Evolutionary conservation across 1,140 invertebrate genomes (phyloP), one percentile per base, ranked within the genome.

Genomic region (Micrasema longulum): DNA sequence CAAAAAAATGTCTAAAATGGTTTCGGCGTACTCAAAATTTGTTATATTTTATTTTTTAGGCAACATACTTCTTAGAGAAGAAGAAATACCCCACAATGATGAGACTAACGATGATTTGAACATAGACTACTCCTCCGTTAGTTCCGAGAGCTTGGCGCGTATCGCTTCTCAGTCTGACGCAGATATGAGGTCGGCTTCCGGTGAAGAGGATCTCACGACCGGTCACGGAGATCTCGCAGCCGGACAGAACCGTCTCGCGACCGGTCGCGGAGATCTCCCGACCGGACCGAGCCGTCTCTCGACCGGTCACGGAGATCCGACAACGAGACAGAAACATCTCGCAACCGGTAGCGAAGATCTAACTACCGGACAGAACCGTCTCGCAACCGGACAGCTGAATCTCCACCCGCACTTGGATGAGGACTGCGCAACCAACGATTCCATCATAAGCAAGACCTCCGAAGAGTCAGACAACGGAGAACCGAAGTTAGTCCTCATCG

Each of bases 401-500:
- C 16, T 41, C 12, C 14, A 20, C 9, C 26, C 12, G 14, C 69
- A 38, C 31, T 11, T 47, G 23, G 6, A 76, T 68, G 81, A 83
- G 4, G 82, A 83, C 5, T 78, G 77, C 0, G 81, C 80, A 73
- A 82, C 82, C 0, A 80, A 78, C 0, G 83, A 84, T 69, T 80
- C 79, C 1, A 74, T 83, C 0, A 69, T 74, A 10, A 84, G 80
- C 18, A 76, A 79, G 1, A 78, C 80, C 6, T 82, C 82, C 0
- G 89, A 87, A 69, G 66, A 52, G 10, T 75, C 73, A 3, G 50
- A 31, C 50, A 85, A 83, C 1, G 81, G 82, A 6, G 88, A 89
- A 71, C 85, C 88, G n/a, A 87, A 89, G 76, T 79, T 95, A 26
- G 91, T 92, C 11, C 86, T 96, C 22, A 95, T 96, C 78, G 96